Percentiles rank a stretch among this genome's conserved stretches.
These are phyloP conservation scores for Caenorhabditis zanzibari DNA, from an alignment of 2,888 invertebrate genomes.

Conservation along the genomic window DNA sequence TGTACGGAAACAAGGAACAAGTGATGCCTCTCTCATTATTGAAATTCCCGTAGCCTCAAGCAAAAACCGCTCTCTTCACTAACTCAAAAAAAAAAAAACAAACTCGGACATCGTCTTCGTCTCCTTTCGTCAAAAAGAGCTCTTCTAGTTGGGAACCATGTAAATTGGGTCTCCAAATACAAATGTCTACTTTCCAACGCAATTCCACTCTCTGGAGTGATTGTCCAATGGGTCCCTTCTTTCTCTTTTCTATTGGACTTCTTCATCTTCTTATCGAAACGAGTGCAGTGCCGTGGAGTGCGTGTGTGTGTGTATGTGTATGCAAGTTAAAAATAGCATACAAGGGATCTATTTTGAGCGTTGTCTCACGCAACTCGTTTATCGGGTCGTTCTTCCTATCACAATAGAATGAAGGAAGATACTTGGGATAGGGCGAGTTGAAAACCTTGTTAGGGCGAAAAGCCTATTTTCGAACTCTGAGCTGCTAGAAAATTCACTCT, in stretches of 20 bases:
- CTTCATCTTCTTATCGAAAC: constrained; percentile 52
- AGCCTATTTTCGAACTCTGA: constrained; percentile 43
- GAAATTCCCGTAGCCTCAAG: constrained; percentile 57
- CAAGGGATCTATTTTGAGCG: constrained; percentile 37
- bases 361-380: constrained; percentile 38
- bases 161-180: constrained; percentile 59
- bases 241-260: neutral
- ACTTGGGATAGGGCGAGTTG: constrained; percentile 29
- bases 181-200: constrained; percentile 38
- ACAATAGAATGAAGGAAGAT: constrained; percentile 6
- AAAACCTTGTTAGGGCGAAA: constrained; percentile 40
- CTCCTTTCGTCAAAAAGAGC: neutral
- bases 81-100: constrained; percentile 22
- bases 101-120: constrained; percentile 6
- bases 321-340: constrained; percentile 48
- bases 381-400: constrained; percentile 37
- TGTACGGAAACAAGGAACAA: constrained; percentile 33
- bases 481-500: constrained; percentile 27
- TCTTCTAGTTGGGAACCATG: constrained; percentile 34
- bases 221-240: constrained; percentile 35
- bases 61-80: constrained; percentile 51
- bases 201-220: constrained; percentile 28
- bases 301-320: constrained; percentile 9
- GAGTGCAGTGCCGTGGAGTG: constrained; percentile 30
- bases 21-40: constrained; percentile 46